A percentile compares a stretch with the other conserved stretches of the same genome.
phyloP scores from a whole-genome alignment of 2,113 vertebrate genomes.

The Urocolius indicus region DNA sequence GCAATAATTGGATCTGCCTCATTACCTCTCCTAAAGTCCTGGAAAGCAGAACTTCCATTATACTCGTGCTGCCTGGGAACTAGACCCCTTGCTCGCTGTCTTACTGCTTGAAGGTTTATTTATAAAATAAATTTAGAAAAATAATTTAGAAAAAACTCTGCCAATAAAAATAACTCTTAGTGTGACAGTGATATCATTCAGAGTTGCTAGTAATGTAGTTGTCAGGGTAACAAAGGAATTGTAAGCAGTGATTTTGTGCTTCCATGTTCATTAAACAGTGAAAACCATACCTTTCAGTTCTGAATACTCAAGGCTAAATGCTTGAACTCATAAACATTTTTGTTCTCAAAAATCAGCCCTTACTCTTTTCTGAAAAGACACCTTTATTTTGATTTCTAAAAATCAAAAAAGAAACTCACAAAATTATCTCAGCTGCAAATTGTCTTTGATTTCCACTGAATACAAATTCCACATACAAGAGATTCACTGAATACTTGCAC shows the following conservation, averaged over 20 bases:
- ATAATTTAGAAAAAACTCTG: not conserved
- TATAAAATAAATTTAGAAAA: no score
- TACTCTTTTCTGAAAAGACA: not conserved
- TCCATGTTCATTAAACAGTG: not conserved
- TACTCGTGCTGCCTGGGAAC: not conserved
- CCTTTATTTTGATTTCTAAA: not conserved
- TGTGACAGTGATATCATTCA: not conserved
- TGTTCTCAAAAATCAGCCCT: no score
- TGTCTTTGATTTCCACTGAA: not conserved
- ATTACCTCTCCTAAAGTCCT: not conserved
- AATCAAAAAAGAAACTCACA: fast-evolving
- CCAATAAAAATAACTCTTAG: not conserved
- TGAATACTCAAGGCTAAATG: not conserved
- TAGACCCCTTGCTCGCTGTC: not conserved
- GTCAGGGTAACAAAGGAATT: not conserved
- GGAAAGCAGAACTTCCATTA: not conserved
- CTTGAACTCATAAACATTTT: not conserved
- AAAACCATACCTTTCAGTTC: not conserved
- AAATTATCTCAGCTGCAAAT: not conserved
- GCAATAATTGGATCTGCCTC: not conserved
- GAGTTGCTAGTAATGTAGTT: not conserved
- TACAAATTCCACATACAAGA: not conserved
- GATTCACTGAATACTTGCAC: fast-evolving
- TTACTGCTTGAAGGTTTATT: not conserved
- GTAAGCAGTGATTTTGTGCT: not conserved